Base-by-base conservation (phyloP, 2,113 vertebrate species). In the Vimba vimba region DNA sequence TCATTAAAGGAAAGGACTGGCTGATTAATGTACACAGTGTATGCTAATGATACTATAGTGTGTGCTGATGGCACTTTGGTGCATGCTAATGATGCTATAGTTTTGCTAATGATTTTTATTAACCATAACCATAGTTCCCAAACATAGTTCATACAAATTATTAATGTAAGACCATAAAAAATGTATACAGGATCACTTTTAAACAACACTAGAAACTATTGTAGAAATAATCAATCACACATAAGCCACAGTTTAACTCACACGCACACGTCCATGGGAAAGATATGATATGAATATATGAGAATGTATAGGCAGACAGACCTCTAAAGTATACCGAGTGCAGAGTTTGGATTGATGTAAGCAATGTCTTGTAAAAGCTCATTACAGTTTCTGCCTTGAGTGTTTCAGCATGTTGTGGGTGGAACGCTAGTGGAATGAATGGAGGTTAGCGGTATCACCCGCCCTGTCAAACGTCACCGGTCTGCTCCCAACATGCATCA, bases 401-500 rank as follows among this genome's bases (percentile, higher is more conserved):
- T 66, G 79, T 47, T 81, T 25, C n/a, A 27, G 59, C 8, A 30
- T 50, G n/a, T 66, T 81, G 79, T 81, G 75, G 75, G 75, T 77
- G 75, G 75, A 77, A 25, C 2, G 1, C 17, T 77, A 81, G 8
- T 30, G 19, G 17, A 81, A 66, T 66, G 79, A 66, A 66, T 50
- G 60, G 59, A 81, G 15, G n/a, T 81, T 47, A 64, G 23, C 3
- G 0, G 0, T 39, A 25, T 21, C 21, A 3, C 6, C 33, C n/a
- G 60, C 39, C 39, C 25, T 64, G 39, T 81, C 39, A 45, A 66
- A 81, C 25, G 60, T 45, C 79, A 81, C 39, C 4, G 4, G 43
- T 11, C 59, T 21, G n/a, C 74, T 79, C 59, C 55, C 33, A 79
- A 45, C 78, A 79, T 79, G 78, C 62, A 82, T 82, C 79, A 82